A percentile compares a stretch with the other conserved stretches of the same genome.
These are phyloP conservation scores for Burhinus oedicnemus DNA, from an alignment of 2,113 vertebrate genomes.

Conservation along the genomic window DNA sequence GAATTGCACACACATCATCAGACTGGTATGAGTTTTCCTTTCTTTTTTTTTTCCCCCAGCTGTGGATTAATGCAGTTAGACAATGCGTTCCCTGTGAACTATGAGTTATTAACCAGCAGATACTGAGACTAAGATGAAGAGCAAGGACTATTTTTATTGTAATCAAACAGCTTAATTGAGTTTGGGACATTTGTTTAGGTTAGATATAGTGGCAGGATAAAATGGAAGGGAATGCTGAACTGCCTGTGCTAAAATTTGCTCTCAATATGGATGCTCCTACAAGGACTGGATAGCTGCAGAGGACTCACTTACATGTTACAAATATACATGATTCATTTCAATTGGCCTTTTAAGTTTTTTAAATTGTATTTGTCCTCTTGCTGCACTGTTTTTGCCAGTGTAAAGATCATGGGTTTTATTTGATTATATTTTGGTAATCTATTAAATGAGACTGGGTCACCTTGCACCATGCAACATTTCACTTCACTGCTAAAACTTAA, in stretches of 20 bases:
- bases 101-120: not conserved
- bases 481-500: constrained; percentile 75
- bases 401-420: constrained; percentile 78
- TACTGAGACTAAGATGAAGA: not conserved
- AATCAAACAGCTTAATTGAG: constrained; percentile 23
- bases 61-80: not conserved
- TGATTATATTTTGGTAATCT: constrained; percentile 75
- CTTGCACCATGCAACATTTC: constrained; percentile 71
- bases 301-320: not conserved
- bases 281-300: not conserved
- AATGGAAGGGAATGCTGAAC: constrained; percentile 8
- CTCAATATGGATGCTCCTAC: not conserved
- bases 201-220: not conserved
- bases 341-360: constrained; percentile 62
- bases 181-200: constrained; percentile 35
- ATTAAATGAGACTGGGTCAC: constrained; percentile 75
- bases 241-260: not conserved
- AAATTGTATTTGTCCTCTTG: constrained; percentile 66
- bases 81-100: not conserved
- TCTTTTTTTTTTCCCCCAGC: not conserved
- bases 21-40: not conserved
- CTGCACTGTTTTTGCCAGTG: constrained; percentile 54
- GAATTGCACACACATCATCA: not conserved
- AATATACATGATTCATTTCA: constrained; percentile 53
- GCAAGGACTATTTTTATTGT: not conserved